These are phyloP conservation scores for Pseudolaguvia tuberculata DNA, from an alignment of 2,113 vertebrate genomes.

Conservation along the genomic window DNA sequence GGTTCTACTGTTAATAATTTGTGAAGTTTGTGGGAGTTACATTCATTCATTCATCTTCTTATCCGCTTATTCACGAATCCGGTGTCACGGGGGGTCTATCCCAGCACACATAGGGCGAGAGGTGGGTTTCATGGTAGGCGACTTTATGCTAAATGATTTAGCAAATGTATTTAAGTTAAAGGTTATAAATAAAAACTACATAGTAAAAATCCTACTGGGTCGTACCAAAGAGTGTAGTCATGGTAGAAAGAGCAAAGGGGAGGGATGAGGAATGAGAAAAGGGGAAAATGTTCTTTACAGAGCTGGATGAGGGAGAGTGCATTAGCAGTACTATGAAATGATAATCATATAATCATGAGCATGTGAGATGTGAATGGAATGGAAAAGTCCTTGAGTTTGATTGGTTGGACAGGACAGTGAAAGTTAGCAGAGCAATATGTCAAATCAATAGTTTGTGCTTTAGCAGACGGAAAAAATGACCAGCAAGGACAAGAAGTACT, in stretches of 20 bases:
- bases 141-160: too few relatives aligned
- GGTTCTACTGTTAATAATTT: too few relatives aligned
- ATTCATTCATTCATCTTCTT: too few relatives aligned
- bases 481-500: slow-evolving; percentile 23
- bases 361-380: slow-evolving; percentile 29
- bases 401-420: slow-evolving; percentile 23
- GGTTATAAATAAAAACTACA: background rate
- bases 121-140: too few relatives aligned
- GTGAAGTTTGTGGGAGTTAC: too few relatives aligned
- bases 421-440: slow-evolving; percentile 7
- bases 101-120: too few relatives aligned
- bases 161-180: background rate
- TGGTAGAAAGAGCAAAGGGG: background rate
- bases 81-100: too few relatives aligned
- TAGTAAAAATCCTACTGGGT: background rate
- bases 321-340: slow-evolving; percentile 37
- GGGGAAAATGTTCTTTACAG: slow-evolving; percentile 13
- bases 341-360: slow-evolving; percentile 32
- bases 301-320: slow-evolving; percentile 5
- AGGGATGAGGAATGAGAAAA: slow-evolving; percentile 4
- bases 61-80: too few relatives aligned
- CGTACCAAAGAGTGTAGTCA: background rate
- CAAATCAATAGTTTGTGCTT: slow-evolving; percentile 26
- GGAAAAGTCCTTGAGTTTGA: slow-evolving; percentile 14
- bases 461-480: slow-evolving; percentile 53